These are phyloP conservation scores for Leucosticte australis DNA, from an alignment of 2,113 vertebrate species.

Conservation along the genomic window DNA sequence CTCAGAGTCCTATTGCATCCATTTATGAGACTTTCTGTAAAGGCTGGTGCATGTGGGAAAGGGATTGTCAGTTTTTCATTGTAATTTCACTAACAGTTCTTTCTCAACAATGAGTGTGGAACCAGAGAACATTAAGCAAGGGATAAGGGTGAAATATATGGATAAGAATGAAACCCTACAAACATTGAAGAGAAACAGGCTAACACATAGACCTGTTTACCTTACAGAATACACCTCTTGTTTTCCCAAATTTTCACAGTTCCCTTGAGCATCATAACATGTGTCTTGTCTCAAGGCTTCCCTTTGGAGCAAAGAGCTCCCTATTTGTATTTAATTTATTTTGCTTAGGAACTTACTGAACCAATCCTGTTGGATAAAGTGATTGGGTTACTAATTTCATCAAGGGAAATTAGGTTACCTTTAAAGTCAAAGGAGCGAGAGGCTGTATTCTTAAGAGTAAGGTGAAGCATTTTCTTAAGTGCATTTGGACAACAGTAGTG, in stretches of 20 bases:
- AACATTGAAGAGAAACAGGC: not conserved
- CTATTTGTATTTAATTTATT: not conserved
- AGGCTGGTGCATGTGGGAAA: not conserved
- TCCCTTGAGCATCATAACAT: not conserved
- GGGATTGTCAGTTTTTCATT: not conserved
- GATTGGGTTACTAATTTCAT: not conserved
- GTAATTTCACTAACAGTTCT: not conserved
- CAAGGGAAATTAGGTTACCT: not conserved
- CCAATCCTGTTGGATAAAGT: not conserved
- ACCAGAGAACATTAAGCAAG: not conserved
- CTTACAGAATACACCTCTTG: not conserved
- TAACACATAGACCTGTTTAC: not conserved
- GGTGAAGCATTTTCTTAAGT: not conserved
- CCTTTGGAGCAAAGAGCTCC: not conserved
- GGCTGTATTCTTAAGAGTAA: not conserved
- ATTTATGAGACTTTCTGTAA: not conserved
- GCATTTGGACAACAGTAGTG: not conserved
- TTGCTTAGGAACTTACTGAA: not conserved
- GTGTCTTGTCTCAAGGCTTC: not conserved
- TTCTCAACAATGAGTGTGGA: not conserved
- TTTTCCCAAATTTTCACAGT: not conserved
- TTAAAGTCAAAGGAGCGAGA: not conserved
- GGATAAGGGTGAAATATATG: not conserved
- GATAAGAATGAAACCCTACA: not conserved
- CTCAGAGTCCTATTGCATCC: not conserved